phyloP scores from a whole-genome alignment of 2,113 vertebrate genomes.

The Pangasianodon hypophthalmus region DNA sequence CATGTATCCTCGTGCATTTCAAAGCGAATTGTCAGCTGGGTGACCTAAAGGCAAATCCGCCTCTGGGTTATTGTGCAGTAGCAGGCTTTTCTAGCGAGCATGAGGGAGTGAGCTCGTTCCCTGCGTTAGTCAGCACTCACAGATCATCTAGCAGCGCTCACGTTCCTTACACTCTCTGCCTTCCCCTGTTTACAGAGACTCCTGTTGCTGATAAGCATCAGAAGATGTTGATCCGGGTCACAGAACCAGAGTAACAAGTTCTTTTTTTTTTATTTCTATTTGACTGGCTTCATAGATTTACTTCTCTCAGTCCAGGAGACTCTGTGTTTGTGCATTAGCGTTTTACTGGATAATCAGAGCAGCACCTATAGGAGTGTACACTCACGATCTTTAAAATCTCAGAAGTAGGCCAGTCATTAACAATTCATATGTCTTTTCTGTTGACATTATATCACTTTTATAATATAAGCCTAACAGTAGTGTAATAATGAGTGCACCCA shows the following conservation, averaged over 20 bases:
- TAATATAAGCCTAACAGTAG: background rate
- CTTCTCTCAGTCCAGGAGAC: background rate
- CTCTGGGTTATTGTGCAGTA: slow-evolving; percentile 15
- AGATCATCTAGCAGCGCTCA: slow-evolving; percentile 3
- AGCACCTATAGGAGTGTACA: background rate
- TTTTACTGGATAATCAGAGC: background rate
- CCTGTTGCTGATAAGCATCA: slow-evolving; percentile 28
- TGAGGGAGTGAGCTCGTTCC: background rate
- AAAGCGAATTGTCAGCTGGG: background rate
- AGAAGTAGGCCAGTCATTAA: background rate
- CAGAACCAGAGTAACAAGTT: slow-evolving; percentile 36
- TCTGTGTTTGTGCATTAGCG: background rate
- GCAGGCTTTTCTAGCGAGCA: background rate
- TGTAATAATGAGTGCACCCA: background rate
- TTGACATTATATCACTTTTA: background rate
- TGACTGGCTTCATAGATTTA: background rate
- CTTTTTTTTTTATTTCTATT: background rate
- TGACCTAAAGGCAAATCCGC: slow-evolving; percentile 6
- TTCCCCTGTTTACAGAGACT: background rate
- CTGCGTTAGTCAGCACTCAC: slow-evolving; percentile 1
- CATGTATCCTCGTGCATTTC: background rate
- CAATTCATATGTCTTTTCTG: background rate
- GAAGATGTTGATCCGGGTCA: slow-evolving; percentile 24
- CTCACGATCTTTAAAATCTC: background rate
- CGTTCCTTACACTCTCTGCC: background rate